phyloP scores from a whole-genome alignment of 1,140 invertebrate genomes.

The Aphaenogaster rudis region DNA sequence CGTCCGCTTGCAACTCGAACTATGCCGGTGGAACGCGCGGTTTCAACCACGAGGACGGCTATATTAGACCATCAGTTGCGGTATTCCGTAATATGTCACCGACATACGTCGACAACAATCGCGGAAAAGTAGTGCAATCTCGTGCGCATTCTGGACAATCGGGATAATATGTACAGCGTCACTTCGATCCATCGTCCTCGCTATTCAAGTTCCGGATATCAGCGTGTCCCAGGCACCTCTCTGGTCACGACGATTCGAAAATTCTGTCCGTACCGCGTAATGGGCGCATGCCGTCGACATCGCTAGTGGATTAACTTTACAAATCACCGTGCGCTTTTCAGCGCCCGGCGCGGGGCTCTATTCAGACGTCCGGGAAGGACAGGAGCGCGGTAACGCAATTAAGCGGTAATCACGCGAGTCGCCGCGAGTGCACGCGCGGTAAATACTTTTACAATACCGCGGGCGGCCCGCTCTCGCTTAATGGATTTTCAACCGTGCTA shows the following conservation, averaged over 20 bases:
- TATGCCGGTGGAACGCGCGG: not conserved
- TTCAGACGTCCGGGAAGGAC: not conserved
- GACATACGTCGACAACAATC: slow-evolving; percentile 12
- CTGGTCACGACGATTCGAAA: not conserved
- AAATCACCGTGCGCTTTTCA: slow-evolving; percentile 19
- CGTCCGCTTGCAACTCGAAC: not conserved
- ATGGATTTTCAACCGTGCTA: slow-evolving; percentile 57
- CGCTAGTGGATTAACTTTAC: slow-evolving; percentile 22
- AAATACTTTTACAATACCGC: slow-evolving; percentile 35
- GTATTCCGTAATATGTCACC: slow-evolving; percentile 4
- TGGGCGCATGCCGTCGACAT: not conserved
- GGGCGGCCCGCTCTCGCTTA: slow-evolving; percentile 39
- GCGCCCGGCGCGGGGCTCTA: not conserved
- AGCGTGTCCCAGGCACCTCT: not conserved
- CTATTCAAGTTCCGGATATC: not conserved
- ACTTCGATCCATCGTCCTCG: not conserved
- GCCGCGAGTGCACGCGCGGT: slow-evolving; percentile 24
- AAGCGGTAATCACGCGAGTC: slow-evolving; percentile 54
- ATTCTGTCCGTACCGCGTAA: not conserved
- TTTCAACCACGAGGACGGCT: not conserved
- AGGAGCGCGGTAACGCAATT: slow-evolving; percentile 27
- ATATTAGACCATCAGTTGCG: slow-evolving; percentile 2
- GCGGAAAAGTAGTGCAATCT: not conserved
- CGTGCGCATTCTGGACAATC: not conserved
- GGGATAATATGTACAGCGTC: not conserved